These are phyloP conservation scores for Meloidogyne floridensis DNA, from an alignment of 1,140 invertebrate species.

Conservation along the genomic window DNA sequence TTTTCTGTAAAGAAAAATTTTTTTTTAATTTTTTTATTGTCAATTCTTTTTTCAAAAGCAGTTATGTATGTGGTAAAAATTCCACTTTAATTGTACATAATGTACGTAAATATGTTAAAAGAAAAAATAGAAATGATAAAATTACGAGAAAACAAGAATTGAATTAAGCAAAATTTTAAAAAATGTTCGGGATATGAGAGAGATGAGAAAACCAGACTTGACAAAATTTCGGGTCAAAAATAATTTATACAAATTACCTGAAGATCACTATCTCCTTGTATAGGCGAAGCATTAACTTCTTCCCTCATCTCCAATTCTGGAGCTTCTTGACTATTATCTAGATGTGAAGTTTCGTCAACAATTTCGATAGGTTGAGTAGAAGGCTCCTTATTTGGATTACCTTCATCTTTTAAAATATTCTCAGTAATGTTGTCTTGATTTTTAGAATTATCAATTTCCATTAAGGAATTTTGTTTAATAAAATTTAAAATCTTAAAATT, in stretches of 20 bases:
- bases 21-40: too few species aligned
- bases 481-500: too few species aligned
- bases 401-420: background rate
- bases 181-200: too few species aligned
- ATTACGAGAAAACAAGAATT: too few species aligned
- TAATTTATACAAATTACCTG: background rate
- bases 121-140: too few species aligned
- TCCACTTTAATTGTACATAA: too few species aligned
- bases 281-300: background rate
- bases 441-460: slow-evolving; percentile 1
- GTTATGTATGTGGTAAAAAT: too few species aligned
- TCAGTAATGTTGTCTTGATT: background rate
- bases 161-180: too few species aligned
- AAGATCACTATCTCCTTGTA: background rate
- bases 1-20: too few species aligned
- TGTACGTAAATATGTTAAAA: too few species aligned
- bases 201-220: background rate
- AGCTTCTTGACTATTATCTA: background rate
- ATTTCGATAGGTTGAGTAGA: background rate
- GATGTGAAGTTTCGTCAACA: background rate
- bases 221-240: background rate
- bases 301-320: slow-evolving; percentile 2
- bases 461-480: background rate
- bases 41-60: too few species aligned
- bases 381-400: slow-evolving; percentile 8